Conservation (phyloP, 1,140 invertebrate genomes). For the Oppia nitens region DNA sequence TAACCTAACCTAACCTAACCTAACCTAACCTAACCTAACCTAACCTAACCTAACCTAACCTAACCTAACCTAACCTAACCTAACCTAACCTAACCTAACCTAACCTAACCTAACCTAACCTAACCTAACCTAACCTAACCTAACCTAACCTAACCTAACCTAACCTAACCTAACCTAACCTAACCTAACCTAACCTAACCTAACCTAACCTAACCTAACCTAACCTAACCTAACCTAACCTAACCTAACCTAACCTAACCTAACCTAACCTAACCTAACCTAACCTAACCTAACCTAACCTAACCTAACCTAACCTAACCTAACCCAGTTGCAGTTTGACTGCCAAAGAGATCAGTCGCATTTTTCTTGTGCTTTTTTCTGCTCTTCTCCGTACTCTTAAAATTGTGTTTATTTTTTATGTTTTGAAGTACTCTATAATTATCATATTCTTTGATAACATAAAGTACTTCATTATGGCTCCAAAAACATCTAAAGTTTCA, state of each 20-base stretch:
- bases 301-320: slow-evolving; percentile 12
- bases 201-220: slow-evolving; percentile 15
- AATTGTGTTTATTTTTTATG: too few species aligned
- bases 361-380: too few species aligned
- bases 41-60: slow-evolving; percentile 11
- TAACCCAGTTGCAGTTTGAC: too few species aligned
- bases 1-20: slow-evolving; percentile 13
- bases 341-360: too few species aligned
- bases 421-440: too few species aligned
- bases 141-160: slow-evolving; percentile 20
- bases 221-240: slow-evolving; percentile 21
- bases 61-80: slow-evolving; percentile 24
- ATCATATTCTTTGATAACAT: too few species aligned
- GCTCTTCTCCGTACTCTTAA: too few species aligned
- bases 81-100: slow-evolving; percentile 9
- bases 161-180: slow-evolving; percentile 20
- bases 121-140: slow-evolving; percentile 25
- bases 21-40: slow-evolving; percentile 13
- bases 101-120: slow-evolving; percentile 23
- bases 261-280: slow-evolving; percentile 12
- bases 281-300: slow-evolving; percentile 12
- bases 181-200: slow-evolving; percentile 19
- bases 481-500: too few species aligned
- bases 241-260: slow-evolving; percentile 17
- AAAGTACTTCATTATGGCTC: too few species aligned